Base-by-base conservation (phyloP, 2,888 invertebrate species). In the Nebria salina region DNA sequence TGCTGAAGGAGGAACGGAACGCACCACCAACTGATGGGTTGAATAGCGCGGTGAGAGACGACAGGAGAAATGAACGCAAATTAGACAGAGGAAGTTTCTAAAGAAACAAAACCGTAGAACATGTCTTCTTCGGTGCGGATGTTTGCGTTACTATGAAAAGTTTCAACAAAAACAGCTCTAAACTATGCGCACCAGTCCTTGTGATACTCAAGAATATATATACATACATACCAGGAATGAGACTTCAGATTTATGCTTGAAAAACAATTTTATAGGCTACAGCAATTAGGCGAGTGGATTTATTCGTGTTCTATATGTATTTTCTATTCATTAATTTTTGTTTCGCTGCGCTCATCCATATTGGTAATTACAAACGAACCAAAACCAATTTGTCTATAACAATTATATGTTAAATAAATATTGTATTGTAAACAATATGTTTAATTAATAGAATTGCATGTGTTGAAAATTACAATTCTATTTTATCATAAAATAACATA, bases 111-210 rank as follows among this genome's bases (percentile, higher is more conserved):
- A 76, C 76, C 76, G 65, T 25, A 25, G 43, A 81, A 81, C 81
- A 76, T 70, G 76, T 76, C 65, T 75, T 70, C 70, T 20, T 80
- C 75, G 80, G 75, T 80, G 80, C 75, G 80, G 80, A 80, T 80
- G 80, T 80, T 80, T 80, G 80, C 80, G 75, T 80, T 80, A 65
- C 81, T 81, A 81, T 81, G 81, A 81, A 81, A 81, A 80, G 72
- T 81, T 81, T 65, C 72, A 81, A 76, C 81, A 81, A 81, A 76
- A 81, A 81, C 81, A 81, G 73, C 81, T 73, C 76, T 75, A 81
- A 81, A 81, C 80, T 81, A 81, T 81, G 66, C 68, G 75, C 79
- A 66, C 74, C 65, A 65, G 34, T 72, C 42, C 13, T 73, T 66
- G 66, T 79, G 74, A 68, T 65, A 66, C 65, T 79, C 4, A 13